A percentile compares a stretch with the other conserved stretches of the same genome.
These are phyloP conservation scores for Parapristionchus giblindavisi DNA, from an alignment of 2,888 invertebrate species.

Conservation along the genomic window DNA sequence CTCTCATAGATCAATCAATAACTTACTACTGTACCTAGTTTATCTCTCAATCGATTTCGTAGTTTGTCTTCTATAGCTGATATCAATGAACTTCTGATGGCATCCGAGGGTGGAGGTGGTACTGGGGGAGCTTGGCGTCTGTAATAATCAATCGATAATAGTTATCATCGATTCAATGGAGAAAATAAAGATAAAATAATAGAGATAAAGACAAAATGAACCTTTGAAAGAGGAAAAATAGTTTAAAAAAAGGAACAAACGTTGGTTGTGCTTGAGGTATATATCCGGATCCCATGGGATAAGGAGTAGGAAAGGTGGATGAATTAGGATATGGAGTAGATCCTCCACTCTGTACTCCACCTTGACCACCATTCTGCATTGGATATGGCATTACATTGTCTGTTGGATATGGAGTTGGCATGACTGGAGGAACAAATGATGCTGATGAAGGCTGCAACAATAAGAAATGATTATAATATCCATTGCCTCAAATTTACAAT, in stretches of 20 bases:
- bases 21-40: constrained; percentile 21
- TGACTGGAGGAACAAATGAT: constrained; percentile 32
- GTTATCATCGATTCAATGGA: neutral
- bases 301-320: constrained; percentile 44
- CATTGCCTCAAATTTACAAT: no score
- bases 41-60: constrained; percentile 83
- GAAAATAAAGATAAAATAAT: neutral
- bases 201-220: neutral
- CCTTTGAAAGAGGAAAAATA: neutral
- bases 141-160: constrained; percentile 49
- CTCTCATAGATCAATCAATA: no score
- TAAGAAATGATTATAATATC: no score
- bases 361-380: constrained; percentile 21
- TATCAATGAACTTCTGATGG: constrained; percentile 89
- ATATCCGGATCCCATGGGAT: constrained; percentile 32
- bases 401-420: constrained; percentile 61
- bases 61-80: constrained; percentile 96
- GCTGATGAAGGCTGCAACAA: constrained; percentile 37
- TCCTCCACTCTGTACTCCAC: no score
- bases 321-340: constrained; percentile 18
- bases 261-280: constrained; percentile 69
- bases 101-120: constrained; percentile 78
- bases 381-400: constrained; percentile 45
- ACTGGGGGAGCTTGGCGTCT: constrained; percentile 51
- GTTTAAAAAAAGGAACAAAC: constrained; percentile 65